Evolutionary conservation across 2,888 invertebrate genomes (phyloP).

Genomic region (Branchellion lobata): DNA sequence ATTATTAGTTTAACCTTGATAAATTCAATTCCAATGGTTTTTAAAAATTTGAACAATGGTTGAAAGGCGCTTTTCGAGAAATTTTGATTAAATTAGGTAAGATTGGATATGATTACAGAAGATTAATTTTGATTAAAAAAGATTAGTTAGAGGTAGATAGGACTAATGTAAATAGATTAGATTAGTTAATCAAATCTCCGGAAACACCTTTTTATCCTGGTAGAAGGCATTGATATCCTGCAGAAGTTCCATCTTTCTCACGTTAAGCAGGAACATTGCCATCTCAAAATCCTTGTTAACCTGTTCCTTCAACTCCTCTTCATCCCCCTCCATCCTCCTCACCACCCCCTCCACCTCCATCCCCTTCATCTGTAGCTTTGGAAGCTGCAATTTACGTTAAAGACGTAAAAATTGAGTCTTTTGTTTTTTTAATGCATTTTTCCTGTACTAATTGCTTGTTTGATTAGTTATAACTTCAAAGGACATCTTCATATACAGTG

Average conservation of each 20-base stretch:
- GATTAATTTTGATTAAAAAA: neutral
- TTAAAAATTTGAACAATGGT: too few relatives aligned
- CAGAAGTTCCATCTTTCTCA: neutral
- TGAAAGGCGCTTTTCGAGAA: too few relatives aligned
- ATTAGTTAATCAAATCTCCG: too few relatives aligned
- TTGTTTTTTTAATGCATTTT: too few relatives aligned
- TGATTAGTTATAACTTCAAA: neutral
- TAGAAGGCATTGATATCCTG: neutral
- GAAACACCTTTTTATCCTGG: neutral
- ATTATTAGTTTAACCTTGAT: too few relatives aligned
- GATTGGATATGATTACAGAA: neutral
- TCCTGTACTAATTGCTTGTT: neutral
- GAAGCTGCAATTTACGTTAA: neutral
- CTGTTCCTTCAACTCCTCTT: neutral
- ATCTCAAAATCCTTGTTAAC: neutral
- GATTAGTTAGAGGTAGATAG: too few relatives aligned
- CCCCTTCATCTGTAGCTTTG: neutral
- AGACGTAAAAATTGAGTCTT: too few relatives aligned
- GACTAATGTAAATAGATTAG: too few relatives aligned
- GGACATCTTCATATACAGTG: too few relatives aligned
- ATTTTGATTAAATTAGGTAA: too few relatives aligned
- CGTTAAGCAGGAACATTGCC: neutral
- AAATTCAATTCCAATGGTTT: too few relatives aligned
- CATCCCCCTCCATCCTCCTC: neutral
- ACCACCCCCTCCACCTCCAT: neutral